phyloP scores from a whole-genome alignment of 2,113 vertebrate genomes.

The Syrrhaptes paradoxus region DNA sequence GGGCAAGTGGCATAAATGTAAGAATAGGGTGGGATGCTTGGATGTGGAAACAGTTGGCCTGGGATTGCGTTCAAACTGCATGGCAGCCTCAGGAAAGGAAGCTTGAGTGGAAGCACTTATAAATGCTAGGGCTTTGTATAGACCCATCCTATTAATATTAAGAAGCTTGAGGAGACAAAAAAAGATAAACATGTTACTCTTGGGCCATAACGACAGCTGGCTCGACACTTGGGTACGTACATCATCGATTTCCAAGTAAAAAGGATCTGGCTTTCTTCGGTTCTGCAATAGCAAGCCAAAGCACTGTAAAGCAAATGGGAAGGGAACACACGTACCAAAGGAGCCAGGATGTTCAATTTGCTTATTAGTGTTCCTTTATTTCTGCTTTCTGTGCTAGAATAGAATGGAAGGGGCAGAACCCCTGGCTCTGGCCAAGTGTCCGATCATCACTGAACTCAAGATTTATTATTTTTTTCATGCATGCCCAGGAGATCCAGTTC shows the following conservation, averaged over 20 bases:
- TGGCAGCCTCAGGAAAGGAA: slow-evolving; percentile 16
- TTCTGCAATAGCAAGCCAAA: neutral
- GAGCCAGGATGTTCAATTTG: neutral
- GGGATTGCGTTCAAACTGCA: neutral
- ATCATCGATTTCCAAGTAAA: slow-evolving; percentile 12
- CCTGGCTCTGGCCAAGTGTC: neutral
- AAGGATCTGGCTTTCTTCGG: slow-evolving; percentile 1
- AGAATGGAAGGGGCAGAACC: neutral
- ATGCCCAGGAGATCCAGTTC: neutral
- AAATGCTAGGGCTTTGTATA: neutral
- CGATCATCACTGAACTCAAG: neutral
- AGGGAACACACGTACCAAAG: neutral
- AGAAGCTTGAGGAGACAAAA: neutral
- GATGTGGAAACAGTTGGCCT: slow-evolving; percentile 26
- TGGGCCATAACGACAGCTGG: neutral
- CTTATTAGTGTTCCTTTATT: neutral
- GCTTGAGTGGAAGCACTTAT: neutral
- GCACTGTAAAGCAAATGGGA: neutral
- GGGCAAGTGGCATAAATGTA: slow-evolving; percentile 35
- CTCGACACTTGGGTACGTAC: neutral
- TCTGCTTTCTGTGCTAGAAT: slow-evolving; percentile 18
- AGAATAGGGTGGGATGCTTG: slow-evolving; percentile 52
- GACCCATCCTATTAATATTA: neutral
- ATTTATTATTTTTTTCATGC: neutral
- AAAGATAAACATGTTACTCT: neutral